Conservation (phyloP, 2,888 invertebrate genomes). For the Rhamphomyia laevipes region DNA sequence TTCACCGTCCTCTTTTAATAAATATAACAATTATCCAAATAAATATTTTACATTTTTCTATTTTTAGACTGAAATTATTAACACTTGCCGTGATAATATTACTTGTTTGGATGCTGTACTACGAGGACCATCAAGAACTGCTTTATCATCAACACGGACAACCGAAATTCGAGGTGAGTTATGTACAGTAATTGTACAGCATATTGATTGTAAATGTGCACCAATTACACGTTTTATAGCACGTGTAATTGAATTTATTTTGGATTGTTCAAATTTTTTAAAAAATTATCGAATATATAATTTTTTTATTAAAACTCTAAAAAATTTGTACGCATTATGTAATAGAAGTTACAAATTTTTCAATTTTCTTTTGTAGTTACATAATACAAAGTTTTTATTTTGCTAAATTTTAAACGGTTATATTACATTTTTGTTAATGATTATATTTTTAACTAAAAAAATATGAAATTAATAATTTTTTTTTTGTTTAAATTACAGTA, state of each 20-base stretch:
- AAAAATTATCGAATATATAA: constrained; percentile 31
- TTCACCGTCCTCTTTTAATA: neutral
- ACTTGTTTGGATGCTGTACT: constrained; percentile 63
- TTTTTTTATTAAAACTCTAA: constrained; percentile 28
- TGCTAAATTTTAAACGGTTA: neutral
- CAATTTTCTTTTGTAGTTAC: neutral
- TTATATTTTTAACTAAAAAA: too few species aligned
- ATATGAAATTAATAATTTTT: too few species aligned
- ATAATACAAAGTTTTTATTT: too few species aligned
- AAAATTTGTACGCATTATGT: constrained; percentile 25
- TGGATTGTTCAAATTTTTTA: constrained; percentile 31
- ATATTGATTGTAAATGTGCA: constrained; percentile 33
- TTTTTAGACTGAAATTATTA: constrained; percentile 67
- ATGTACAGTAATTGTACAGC: constrained; percentile 15
- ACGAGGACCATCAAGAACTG: constrained; percentile 40
- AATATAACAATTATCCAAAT: neutral
- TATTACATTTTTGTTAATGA: neutral
- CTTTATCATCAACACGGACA: constrained; percentile 43
- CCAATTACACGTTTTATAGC: constrained; percentile 36
- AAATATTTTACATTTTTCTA: constrained; percentile 2
- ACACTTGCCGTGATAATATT: constrained; percentile 78
- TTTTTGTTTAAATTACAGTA: neutral
- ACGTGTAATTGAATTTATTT: constrained; percentile 30
- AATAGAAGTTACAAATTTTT: neutral
- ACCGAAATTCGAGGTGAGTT: constrained; percentile 50